These are phyloP conservation scores for Aphrophora alni DNA, from an alignment of 2,888 invertebrate genomes.

Conservation along the genomic window DNA sequence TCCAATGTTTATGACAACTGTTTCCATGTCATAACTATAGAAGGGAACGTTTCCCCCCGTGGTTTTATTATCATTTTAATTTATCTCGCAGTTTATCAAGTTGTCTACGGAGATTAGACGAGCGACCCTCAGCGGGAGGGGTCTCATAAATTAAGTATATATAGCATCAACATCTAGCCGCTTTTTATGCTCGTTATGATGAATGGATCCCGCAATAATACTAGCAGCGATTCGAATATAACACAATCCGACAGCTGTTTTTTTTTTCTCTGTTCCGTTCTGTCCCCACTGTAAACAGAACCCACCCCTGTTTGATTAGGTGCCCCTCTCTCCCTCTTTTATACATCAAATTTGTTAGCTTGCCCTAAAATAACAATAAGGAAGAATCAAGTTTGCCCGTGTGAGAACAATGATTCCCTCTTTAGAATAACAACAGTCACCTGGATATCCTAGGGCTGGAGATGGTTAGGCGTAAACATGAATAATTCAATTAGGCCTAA, in stretches of 20 bases:
- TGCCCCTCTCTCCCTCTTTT: constrained; percentile 24
- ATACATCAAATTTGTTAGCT: constrained; percentile 31
- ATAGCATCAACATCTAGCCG: constrained; percentile 21
- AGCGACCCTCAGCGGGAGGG: constrained; percentile 33
- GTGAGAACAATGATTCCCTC: constrained; percentile 13
- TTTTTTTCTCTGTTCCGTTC: neutral
- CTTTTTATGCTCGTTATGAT: constrained; percentile 12
- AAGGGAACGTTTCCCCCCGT: constrained; percentile 31
- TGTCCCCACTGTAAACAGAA: constrained; percentile 3
- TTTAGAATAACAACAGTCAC: constrained; percentile 17
- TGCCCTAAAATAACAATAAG: constrained; percentile 38
- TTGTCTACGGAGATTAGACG: constrained; percentile 45
- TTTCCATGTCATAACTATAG: constrained; percentile 37
- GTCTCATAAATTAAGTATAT: constrained; percentile 42
- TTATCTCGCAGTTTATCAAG: constrained; percentile 47
- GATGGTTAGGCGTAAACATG: neutral
- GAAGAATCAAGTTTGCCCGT: neutral
- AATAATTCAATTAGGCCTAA: neutral
- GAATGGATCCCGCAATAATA: constrained; percentile 20
- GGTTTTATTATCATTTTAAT: constrained; percentile 48
- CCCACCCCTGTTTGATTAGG: constrained; percentile 32
- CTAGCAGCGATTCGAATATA: constrained; percentile 16
- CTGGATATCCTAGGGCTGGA: neutral
- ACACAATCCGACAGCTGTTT: constrained; percentile 30
- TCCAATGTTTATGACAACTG: constrained; percentile 41